phyloP scores from a whole-genome alignment of 2,797 vertebrate species.

The Loriculus beryllinus region DNA sequence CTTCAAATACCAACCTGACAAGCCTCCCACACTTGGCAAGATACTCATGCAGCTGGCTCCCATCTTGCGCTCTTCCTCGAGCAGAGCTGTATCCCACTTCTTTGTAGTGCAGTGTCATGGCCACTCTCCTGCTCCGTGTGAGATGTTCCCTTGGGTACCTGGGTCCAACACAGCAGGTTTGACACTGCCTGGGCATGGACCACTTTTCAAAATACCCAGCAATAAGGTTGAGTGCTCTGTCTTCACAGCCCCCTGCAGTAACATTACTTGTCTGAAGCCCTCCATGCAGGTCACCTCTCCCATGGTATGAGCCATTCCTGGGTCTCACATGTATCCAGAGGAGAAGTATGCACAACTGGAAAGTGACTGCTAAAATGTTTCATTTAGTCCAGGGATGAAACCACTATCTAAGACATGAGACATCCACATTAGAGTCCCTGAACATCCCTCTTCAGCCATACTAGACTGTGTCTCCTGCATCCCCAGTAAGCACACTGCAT shows the following conservation, averaged over 20 bases:
- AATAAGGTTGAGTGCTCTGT: background rate
- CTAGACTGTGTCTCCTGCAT: background rate
- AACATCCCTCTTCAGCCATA: background rate
- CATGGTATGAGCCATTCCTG: background rate
- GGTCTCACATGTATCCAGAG: background rate
- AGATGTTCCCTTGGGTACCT: rapidly evolving
- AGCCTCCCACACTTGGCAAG: background rate
- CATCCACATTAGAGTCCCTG: rapidly evolving
- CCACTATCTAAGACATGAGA: background rate
- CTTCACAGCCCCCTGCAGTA: background rate
- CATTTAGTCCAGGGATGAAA: background rate
- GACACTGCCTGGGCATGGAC: background rate
- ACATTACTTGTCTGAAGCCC: rapidly evolving
- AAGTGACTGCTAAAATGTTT: background rate
- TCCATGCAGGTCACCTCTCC: background rate
- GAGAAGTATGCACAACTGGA: background rate
- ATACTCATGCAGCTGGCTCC: background rate
- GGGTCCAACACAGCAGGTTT: background rate
- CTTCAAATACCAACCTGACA: background rate
- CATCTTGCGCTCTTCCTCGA: rapidly evolving
- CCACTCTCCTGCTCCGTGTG: rapidly evolving
- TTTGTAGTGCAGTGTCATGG: rapidly evolving
- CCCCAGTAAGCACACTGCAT: rapidly evolving
- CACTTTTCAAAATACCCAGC: background rate
- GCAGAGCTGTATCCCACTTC: background rate